Percentiles rank a stretch among this genome's conserved stretches.
Evolutionary conservation across 2,888 invertebrate genomes (phyloP).

Genomic region (Argyresthia albistria): DNA sequence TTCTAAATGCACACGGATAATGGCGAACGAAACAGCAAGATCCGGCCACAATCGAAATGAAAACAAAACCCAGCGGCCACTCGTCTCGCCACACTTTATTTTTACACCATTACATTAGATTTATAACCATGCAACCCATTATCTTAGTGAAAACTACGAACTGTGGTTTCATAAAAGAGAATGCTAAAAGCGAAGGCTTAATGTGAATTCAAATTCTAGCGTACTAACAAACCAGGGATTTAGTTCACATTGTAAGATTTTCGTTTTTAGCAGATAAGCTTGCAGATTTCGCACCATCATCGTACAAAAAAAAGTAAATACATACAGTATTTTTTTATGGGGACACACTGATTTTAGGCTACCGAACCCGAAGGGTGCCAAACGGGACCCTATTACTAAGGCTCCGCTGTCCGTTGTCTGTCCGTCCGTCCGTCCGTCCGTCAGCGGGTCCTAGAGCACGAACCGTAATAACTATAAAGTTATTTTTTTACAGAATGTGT

Average conservation of each 20-base stretch:
- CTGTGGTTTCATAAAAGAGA: conserved; percentile 30
- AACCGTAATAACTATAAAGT: too few species aligned
- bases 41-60: conserved; percentile 22
- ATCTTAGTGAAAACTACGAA: conserved; percentile 32
- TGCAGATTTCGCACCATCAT: too few species aligned
- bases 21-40: not conserved
- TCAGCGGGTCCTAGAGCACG: too few species aligned
- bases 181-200: conserved; percentile 21
- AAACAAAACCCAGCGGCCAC: conserved; percentile 9
- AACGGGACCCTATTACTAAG: too few species aligned
- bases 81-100: conserved; percentile 35
- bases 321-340: too few species aligned
- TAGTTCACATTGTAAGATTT: not conserved
- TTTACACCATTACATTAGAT: conserved; percentile 44
- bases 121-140: conserved; percentile 40
- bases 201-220: conserved; percentile 25
- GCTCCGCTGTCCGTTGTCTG: too few species aligned
- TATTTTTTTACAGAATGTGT: too few species aligned
- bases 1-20: not conserved
- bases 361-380: too few species aligned
- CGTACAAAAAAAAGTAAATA: too few species aligned
- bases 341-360: too few species aligned
- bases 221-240: not conserved
- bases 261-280: too few species aligned
- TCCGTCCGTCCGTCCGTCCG: too few species aligned